A percentile compares a stretch with the other conserved stretches of the same genome.
Evolutionary conservation across 2,797 vertebrate species (phyloP).

Genomic region (Phrynocephalus vlangalii): DNA sequence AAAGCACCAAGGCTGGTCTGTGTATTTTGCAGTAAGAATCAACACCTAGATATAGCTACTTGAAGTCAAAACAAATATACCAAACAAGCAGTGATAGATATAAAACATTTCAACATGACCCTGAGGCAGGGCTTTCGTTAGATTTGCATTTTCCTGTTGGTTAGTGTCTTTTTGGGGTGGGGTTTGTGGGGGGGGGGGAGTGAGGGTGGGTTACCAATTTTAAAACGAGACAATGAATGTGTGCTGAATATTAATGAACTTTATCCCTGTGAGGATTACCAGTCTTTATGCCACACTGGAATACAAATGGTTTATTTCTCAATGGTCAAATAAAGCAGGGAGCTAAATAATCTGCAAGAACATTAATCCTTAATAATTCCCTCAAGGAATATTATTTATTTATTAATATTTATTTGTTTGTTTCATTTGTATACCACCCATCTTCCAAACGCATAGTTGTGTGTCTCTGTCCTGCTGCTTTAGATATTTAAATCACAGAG

Average conservation of each 20-base stretch:
- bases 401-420: too few relatives aligned
- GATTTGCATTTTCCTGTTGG: slow-evolving; percentile 26
- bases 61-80: not conserved
- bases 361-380: slow-evolving; percentile 56
- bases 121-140: slow-evolving; percentile 39
- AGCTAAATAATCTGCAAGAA: slow-evolving; percentile 50
- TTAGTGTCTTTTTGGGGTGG: slow-evolving; percentile 51
- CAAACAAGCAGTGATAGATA: slow-evolving; percentile 33
- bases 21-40: slow-evolving; percentile 7
- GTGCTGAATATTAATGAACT: slow-evolving; percentile 80
- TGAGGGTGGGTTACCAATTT: slow-evolving; percentile 13
- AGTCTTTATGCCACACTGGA: slow-evolving; percentile 66
- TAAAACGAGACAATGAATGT: slow-evolving; percentile 59
- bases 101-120: slow-evolving; percentile 31
- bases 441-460: not conserved
- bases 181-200: slow-evolving; percentile 45
- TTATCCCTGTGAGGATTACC: slow-evolving; percentile 69
- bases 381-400: slow-evolving; percentile 9
- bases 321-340: slow-evolving; percentile 48
- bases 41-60: accelerated
- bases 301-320: slow-evolving; percentile 72
- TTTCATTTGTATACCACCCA: too few relatives aligned
- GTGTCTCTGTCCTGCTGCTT: not conserved
- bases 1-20: not conserved
- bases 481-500: not conserved